Evolutionary conservation across 2,113 vertebrate genomes (phyloP).

Genomic region (Coryphaenoides rupestris): DNA sequence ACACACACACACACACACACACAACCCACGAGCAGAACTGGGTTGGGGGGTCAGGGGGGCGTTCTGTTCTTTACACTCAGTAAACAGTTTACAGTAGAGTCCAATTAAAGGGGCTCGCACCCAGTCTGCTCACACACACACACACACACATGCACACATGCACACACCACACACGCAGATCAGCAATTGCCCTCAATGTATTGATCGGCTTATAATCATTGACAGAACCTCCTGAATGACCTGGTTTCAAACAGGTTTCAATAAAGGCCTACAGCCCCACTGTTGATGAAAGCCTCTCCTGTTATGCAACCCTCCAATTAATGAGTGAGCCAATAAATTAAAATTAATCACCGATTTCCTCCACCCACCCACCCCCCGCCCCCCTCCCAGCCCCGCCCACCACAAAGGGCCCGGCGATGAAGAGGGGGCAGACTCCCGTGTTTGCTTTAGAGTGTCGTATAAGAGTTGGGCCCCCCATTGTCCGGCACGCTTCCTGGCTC

Average conservation of each 20-base stretch:
- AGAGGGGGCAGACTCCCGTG: slow-evolving; percentile 52
- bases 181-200: slow-evolving; percentile 35
- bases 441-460: slow-evolving; percentile 62
- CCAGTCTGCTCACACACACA: not conserved
- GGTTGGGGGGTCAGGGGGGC: no score
- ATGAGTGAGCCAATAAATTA: slow-evolving; percentile 61
- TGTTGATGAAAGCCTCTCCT: no score
- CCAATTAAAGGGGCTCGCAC: not conserved
- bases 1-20: not conserved
- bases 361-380: not conserved
- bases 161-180: slow-evolving; percentile 1
- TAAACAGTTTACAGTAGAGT: slow-evolving; percentile 7
- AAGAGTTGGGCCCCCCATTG: slow-evolving; percentile 63
- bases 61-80: not conserved
- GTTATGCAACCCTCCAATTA: slow-evolving; percentile 50
- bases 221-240: slow-evolving; percentile 51
- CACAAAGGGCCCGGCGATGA: not conserved
- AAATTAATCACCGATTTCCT: slow-evolving; percentile 47
- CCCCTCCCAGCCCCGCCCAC: not conserved
- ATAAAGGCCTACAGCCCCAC: slow-evolving; percentile 55
- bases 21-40: not conserved
- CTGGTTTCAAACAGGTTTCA: slow-evolving; percentile 45
- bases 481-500: slow-evolving; percentile 53
- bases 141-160: no score
- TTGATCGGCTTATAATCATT: slow-evolving; percentile 70